Percentiles rank a stretch among this genome's conserved stretches.
Conservation (phyloP, 2,113 vertebrate genomes). For the Argyrosomus japonicus region DNA sequence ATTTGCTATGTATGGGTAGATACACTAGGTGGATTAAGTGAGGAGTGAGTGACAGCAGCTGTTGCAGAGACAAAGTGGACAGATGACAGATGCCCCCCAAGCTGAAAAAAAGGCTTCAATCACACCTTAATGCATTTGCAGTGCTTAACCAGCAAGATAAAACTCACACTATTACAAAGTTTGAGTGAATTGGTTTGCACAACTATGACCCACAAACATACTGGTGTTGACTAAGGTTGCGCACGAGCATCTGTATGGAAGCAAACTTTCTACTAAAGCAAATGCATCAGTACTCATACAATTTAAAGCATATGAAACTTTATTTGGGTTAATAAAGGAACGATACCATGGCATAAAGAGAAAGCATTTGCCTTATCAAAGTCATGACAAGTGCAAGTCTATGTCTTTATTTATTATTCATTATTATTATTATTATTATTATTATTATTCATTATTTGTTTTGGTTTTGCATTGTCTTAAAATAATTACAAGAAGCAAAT, state of each 20-base stretch:
- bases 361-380: too few relatives aligned
- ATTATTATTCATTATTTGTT: not conserved
- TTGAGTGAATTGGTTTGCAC: not conserved
- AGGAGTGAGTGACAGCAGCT: constrained; percentile 30
- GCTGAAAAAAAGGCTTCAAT: constrained; percentile 11
- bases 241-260: not conserved
- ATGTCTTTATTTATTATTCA: too few relatives aligned
- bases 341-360: too few relatives aligned
- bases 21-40: constrained; percentile 26
- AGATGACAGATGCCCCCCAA: constrained; percentile 21
- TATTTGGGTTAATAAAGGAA: too few relatives aligned
- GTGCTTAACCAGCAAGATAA: not conserved
- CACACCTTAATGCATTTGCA: constrained; percentile 2
- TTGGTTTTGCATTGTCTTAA: not conserved
- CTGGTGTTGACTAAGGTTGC: not conserved
- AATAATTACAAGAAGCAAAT: not conserved
- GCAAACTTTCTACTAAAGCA: too few relatives aligned
- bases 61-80: constrained; percentile 30
- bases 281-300: too few relatives aligned
- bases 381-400: too few relatives aligned
- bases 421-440: too few relatives aligned
- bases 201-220: not conserved
- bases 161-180: constrained; percentile 4
- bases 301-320: too few relatives aligned
- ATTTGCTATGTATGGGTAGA: not conserved